Base-by-base conservation (phyloP, 2,888 invertebrate species). In the Drosophila paracracens region DNA sequence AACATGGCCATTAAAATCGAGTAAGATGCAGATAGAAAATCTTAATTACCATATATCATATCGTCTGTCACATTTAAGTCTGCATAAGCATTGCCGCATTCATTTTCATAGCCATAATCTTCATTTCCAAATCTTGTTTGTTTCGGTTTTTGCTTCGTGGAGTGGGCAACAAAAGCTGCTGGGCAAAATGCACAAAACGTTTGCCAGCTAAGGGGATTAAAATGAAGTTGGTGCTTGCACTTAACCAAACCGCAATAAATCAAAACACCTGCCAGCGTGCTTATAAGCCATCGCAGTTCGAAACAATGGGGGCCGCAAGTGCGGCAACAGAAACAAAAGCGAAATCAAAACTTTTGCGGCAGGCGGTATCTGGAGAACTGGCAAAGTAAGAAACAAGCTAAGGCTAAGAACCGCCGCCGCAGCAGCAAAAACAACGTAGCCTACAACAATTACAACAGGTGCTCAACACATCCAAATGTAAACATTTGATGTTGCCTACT, bases 231-330 rank as follows among this genome's bases (percentile, higher is more conserved):
- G 64, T 76, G 70, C 69, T 66, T 83, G 83, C 76, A 85, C 81
- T 83, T 89, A 79, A 89, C 84, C 82, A 88, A 79, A 79, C 76
- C 74, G 80, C 85, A 82, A 85, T 89, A 89, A 90, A 89, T 90
- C 89, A 90, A 81, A 87, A 81, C 82, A 83, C 89, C 87, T 83
- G 79, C 68, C 76, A 71, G 70, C 62, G 63, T 74, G 69, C 76
- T 86, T 75, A 76, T 76, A 73, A 70, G 57, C 54, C 63, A 29
- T 35, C 58, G 66, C 76, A 70, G 38, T 66, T 62, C 59, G 54
- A 36, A 67, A 69, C 56, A 51, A 67, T 46, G 40, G 31, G 54
- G 40, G 63, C 50, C 7, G 35, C 35, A 67, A 43, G 56, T 67
- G 61, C 58, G 69, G 57, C 36, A 58, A 54, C 31, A 36, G 64